phyloP scores from a whole-genome alignment of 2,113 vertebrate genomes.

The Scartelaos histophorus region DNA sequence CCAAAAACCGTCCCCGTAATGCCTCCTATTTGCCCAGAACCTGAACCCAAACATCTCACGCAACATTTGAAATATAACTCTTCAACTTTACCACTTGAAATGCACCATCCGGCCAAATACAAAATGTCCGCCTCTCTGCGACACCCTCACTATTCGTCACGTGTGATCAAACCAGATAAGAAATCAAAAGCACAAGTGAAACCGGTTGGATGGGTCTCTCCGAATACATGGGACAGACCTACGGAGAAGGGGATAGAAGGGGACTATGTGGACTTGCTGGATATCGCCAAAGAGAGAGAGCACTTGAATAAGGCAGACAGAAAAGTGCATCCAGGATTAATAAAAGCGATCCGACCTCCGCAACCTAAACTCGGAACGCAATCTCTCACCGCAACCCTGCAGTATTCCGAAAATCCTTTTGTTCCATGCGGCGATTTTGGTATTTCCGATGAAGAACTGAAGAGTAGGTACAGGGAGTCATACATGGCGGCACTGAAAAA shows the following conservation, averaged over 20 bases:
- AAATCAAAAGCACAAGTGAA: constrained; percentile 62
- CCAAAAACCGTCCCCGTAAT: constrained; percentile 58
- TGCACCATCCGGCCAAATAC: constrained; percentile 47
- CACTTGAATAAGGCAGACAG: constrained; percentile 33
- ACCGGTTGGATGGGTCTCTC: constrained; percentile 70
- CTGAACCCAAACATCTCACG: constrained; percentile 15
- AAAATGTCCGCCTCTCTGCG: constrained; percentile 62
- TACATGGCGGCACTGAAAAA: constrained; percentile 80
- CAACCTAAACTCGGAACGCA: constrained; percentile 40
- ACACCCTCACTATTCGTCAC: constrained; percentile 62
- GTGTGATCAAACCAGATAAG: constrained; percentile 81
- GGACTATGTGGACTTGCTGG: constrained; percentile 91
- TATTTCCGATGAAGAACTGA: constrained; percentile 54
- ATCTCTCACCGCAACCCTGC: constrained; percentile 30
- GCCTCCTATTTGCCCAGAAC: constrained; percentile 26
- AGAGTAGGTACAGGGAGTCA: constrained; percentile 79
- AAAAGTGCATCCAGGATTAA: constrained; percentile 30
- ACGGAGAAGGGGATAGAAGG: constrained; percentile 82
- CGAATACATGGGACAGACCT: constrained; percentile 75
- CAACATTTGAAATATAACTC: constrained; percentile 43
- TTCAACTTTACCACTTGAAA: constrained; percentile 16
- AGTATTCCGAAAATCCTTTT: constrained; percentile 64
- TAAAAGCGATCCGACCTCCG: constrained; percentile 69
- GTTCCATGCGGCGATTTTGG: constrained; percentile 64
- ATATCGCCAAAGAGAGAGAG: constrained; percentile 75